Base-by-base conservation (phyloP, 2,888 invertebrate species). In the Drosophila lacicola region DNA sequence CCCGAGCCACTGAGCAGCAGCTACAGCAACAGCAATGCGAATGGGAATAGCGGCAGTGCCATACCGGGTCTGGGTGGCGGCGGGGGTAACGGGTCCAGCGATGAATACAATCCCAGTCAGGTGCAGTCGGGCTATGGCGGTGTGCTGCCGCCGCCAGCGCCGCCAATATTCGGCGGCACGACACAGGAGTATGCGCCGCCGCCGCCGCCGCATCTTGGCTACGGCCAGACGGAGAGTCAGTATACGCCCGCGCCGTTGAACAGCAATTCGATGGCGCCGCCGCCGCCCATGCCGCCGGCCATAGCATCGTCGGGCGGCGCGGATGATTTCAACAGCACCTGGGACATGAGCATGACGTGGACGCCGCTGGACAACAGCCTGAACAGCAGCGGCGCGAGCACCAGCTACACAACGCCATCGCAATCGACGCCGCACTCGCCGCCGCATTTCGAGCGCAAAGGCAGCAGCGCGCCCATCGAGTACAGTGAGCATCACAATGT, bases 351-450 rank as follows among this genome's bases (percentile, higher is more conserved):
- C 90, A 78, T 93, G 93, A 92, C 93, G 4, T 92, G 92, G 92
- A 88, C 91, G 55, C 78, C 90, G 36, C 63, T 90, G 21, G 91
- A 92, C 58, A 80, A 74, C 42, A 83, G 85, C 54, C 91, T 93
- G 76, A 92, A 91, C 62, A 83, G 85, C 60, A 93, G 93, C 37
- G 82, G 66, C 3, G 79, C 68, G 80, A 92, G 91, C 69, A 90
- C 90, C n/a, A 78, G 80, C 14, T 86, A 83, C 33, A 56, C 67
- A 19, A 39, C 70, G 2, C 57, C 73, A 11, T 37, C 71, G 9
- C 86, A 74, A 54, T 58, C 79, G 14, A 95, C 95, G 0, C 95
- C 95, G 0, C 94, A 95, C 74, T 95, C 95, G 50, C 95, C 95
- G 21, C 95, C 95, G 0, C 93, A 94, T 73, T 95, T 94, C 74